phyloP scores from a whole-genome alignment of 2,113 vertebrate genomes.

The Thymallus thymallus region DNA sequence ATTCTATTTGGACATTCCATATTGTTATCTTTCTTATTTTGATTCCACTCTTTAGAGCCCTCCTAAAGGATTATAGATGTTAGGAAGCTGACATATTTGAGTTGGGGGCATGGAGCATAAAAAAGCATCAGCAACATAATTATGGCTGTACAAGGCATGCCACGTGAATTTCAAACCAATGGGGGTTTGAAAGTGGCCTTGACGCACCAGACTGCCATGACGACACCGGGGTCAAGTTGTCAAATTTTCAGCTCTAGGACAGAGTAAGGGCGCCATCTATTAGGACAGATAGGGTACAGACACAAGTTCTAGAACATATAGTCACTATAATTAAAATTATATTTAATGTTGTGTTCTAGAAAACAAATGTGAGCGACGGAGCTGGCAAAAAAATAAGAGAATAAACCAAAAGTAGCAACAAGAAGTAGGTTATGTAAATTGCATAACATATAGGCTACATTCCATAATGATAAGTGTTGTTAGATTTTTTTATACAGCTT shows the following conservation, averaged over 20 bases:
- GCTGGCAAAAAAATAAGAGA: too few species aligned
- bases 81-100: conserved; percentile 81
- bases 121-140: conserved; percentile 81
- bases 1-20: conserved; percentile 82
- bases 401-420: too few species aligned
- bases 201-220: conserved; percentile 78
- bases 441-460: too few species aligned
- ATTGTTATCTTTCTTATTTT: conserved; percentile 42
- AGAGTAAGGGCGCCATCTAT: conserved; percentile 85
- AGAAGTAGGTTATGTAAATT: too few species aligned
- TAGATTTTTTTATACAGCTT: too few species aligned
- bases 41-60: conserved; percentile 54
- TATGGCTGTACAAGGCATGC: conserved; percentile 75
- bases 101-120: conserved; percentile 38
- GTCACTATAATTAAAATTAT: too few species aligned
- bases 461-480: too few species aligned
- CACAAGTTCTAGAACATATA: conserved; percentile 18
- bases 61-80: conserved; percentile 78
- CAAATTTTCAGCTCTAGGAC: conserved; percentile 64
- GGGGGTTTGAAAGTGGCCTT: conserved; percentile 86
- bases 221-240: conserved; percentile 84
- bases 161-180: conserved; percentile 84
- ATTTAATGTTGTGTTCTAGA: too few species aligned
- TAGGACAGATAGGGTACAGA: conserved; percentile 62
- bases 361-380: too few species aligned